Percentiles rank a stretch among this genome's conserved stretches.
Evolutionary conservation across 1,140 invertebrate genomes (phyloP).

Genomic region (Babylonia areolata): DNA sequence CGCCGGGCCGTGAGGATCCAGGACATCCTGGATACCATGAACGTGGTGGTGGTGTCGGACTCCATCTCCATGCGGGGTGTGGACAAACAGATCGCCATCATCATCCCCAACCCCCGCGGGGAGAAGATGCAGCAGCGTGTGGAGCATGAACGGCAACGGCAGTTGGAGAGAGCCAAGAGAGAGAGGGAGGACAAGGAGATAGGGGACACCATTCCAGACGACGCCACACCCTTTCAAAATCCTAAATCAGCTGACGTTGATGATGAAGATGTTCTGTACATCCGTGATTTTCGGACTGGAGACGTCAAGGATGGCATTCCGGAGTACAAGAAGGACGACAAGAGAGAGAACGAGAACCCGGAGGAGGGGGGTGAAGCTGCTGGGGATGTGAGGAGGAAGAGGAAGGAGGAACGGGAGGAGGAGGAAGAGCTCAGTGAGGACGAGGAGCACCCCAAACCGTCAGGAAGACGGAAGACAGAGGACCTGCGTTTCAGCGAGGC

Average conservation of each 20-base stretch:
- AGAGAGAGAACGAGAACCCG: too few relatives aligned
- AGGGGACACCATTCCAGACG: neutral
- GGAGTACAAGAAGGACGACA: neutral
- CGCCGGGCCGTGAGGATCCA: slow-evolving; percentile 2
- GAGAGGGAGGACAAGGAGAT: neutral
- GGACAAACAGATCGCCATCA: slow-evolving; percentile 19
- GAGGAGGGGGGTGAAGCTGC: too few relatives aligned
- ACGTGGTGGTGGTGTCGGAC: neutral
- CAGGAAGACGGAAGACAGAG: neutral
- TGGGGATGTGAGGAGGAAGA: too few relatives aligned
- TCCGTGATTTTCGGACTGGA: neutral
- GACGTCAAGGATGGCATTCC: neutral
- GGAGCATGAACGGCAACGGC: neutral
- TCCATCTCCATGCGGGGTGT: slow-evolving; percentile 21
- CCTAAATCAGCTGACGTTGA: neutral
- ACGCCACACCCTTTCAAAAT: neutral
- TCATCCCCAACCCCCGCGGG: slow-evolving; percentile 13
- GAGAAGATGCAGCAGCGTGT: neutral
- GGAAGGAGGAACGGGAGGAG: too few relatives aligned
- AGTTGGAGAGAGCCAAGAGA: neutral
- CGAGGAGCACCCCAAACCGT: neutral
- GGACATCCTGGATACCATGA: slow-evolving; percentile 10
- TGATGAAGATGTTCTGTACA: neutral
- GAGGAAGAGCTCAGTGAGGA: neutral
- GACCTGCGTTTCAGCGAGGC: neutral